A percentile compares a stretch with the other conserved stretches of the same genome.
phyloP scores from a whole-genome alignment of 2,797 vertebrate genomes.

The Nannoperca obscura region DNA sequence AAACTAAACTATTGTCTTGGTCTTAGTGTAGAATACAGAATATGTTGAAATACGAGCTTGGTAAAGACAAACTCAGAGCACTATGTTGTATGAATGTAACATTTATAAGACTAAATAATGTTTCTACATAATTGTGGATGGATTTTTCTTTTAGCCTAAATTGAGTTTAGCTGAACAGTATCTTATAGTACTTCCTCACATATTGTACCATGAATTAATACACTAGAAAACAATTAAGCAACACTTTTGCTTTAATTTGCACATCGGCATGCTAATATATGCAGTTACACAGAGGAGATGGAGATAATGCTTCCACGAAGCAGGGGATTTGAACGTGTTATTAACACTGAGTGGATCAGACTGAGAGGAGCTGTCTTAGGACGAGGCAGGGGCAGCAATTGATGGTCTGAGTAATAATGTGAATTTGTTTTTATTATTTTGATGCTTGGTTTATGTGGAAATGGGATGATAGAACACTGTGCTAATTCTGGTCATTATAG shows the following conservation, averaged over 20 bases:
- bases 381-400: no score
- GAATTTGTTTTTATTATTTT: no score
- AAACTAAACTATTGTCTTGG: neutral
- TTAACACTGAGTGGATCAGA: slow-evolving; percentile 54
- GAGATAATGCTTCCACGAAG: slow-evolving; percentile 49
- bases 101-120: neutral
- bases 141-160: neutral
- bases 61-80: neutral
- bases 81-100: neutral
- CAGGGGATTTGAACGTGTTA: slow-evolving; percentile 53
- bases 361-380: no score
- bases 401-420: no score
- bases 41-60: neutral
- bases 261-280: slow-evolving; percentile 67
- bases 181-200: slow-evolving; percentile 22
- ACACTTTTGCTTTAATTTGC: slow-evolving; percentile 58
- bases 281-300: slow-evolving; percentile 30
- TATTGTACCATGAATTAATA: slow-evolving; percentile 16
- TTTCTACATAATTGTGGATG: neutral
- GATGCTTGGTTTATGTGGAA: no score
- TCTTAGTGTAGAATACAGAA: neutral
- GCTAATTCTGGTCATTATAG: no score
- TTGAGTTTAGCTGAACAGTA: neutral
- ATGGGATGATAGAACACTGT: no score
- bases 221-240: slow-evolving; percentile 31